These are phyloP conservation scores for Scarus forsteni DNA, from an alignment of 2,797 vertebrate genomes.

Conservation along the genomic window DNA sequence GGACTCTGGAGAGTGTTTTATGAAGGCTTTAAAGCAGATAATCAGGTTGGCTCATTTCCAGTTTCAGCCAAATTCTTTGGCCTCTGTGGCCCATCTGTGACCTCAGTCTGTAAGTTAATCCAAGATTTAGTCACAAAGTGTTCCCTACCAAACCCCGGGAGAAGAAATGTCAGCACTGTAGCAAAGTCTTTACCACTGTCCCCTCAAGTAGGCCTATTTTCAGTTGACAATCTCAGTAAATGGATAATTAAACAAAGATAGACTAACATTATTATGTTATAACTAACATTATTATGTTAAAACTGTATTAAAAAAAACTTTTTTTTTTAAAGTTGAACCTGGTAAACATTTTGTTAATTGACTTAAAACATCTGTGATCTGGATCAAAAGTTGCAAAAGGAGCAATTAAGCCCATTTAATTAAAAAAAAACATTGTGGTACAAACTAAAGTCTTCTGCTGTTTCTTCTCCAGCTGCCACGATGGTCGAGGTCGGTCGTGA, in stretches of 20 bases:
- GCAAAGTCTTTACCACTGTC: not conserved
- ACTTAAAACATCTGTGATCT: not conserved
- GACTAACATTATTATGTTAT: no score
- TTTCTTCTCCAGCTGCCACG: constrained; percentile 88
- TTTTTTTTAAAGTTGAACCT: no score
- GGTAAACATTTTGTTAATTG: no score
- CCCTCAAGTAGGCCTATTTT: not conserved
- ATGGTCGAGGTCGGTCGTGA: constrained; percentile 98
- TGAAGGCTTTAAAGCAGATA: not conserved
- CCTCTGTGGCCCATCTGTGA: not conserved
- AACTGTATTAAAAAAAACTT: no score
- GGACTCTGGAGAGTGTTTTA: not conserved
- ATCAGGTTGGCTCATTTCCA: not conserved
- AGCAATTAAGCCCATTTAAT: no score
- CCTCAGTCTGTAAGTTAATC: constrained; percentile 4
- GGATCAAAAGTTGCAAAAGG: not conserved
- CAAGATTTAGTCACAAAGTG: not conserved
- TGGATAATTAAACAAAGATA: no score
- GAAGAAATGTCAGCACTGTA: not conserved
- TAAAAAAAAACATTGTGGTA: no score
- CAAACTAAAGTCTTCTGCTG: not conserved
- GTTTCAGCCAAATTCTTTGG: not conserved
- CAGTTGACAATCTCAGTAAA: not conserved
- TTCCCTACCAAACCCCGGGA: not conserved
- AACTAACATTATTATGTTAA: no score